phyloP scores from a whole-genome alignment of 2,797 vertebrate genomes.

The Hippocampus kuda region DNA sequence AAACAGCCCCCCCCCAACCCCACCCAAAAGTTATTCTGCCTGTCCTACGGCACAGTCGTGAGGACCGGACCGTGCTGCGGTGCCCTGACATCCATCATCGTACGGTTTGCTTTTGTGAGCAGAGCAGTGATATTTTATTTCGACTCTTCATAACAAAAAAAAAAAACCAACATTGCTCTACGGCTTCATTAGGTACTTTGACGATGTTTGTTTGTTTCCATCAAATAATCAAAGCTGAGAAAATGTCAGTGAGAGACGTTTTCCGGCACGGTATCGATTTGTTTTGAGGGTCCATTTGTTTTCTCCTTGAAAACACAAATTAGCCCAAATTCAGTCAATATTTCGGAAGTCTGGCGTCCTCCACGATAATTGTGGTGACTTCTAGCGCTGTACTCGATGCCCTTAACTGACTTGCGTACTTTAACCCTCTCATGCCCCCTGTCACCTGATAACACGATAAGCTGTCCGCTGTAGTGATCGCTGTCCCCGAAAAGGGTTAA shows the following conservation, averaged over 20 bases:
- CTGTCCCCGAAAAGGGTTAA: no score
- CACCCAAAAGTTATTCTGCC: constrained; percentile 26
- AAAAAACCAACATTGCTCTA: neutral
- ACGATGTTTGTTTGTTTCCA: neutral
- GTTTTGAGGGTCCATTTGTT: neutral
- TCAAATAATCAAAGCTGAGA: neutral
- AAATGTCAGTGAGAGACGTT: neutral
- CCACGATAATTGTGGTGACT: neutral
- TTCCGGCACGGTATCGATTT: neutral
- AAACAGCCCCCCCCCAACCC: constrained; percentile 14
- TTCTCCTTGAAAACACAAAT: neutral
- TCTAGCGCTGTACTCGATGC: neutral
- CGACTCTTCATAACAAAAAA: no score
- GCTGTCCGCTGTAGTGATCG: no score
- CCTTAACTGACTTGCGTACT: neutral
- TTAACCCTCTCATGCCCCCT: neutral
- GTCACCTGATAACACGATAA: no score
- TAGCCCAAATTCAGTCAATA: neutral
- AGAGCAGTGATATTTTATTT: no score
- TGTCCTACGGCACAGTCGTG: neutral
- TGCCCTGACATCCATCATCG: neutral
- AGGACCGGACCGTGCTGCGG: neutral
- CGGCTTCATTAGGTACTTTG: neutral
- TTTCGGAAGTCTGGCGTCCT: neutral
- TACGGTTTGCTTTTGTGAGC: neutral